Evolutionary conservation across 2,888 invertebrate genomes (phyloP).

Genomic region (Idaea biselata): DNA sequence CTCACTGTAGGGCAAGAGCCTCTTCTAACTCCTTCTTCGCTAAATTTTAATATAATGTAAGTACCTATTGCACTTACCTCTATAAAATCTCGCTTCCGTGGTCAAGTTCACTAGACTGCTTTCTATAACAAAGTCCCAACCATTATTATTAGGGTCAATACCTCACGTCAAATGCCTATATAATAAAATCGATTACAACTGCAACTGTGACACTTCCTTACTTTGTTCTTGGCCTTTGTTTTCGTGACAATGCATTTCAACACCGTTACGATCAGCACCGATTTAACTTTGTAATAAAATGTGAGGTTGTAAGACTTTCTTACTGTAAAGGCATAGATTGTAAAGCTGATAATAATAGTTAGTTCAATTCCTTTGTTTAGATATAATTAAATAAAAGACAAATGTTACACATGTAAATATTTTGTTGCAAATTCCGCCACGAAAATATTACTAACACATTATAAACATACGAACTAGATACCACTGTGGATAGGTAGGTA

Average conservation of each 20-base stretch:
- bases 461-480: no score
- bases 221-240: conserved; percentile 56
- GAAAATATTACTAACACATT: no score
- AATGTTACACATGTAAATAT: conserved; percentile 2
- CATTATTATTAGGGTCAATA: conserved; percentile 1
- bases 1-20: no score
- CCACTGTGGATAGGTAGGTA: no score
- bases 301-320: background rate
- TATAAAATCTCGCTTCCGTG: background rate
- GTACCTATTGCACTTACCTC: background rate
- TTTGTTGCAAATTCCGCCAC: conserved; percentile 4
- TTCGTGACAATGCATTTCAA: conserved; percentile 48
- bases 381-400: no score
- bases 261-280: conserved; percentile 20
- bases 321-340: background rate
- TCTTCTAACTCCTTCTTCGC: no score
- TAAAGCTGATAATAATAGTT: conserved; percentile 24
- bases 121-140: background rate
- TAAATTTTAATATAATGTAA: background rate
- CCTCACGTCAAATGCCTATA: conserved; percentile 5
- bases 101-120: background rate
- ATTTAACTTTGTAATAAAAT: background rate
- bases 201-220: conserved; percentile 50
- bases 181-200: conserved; percentile 20
- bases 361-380: background rate